These are phyloP conservation scores for Endomychus coccineus DNA, from an alignment of 2,888 invertebrate genomes.

Conservation along the genomic window DNA sequence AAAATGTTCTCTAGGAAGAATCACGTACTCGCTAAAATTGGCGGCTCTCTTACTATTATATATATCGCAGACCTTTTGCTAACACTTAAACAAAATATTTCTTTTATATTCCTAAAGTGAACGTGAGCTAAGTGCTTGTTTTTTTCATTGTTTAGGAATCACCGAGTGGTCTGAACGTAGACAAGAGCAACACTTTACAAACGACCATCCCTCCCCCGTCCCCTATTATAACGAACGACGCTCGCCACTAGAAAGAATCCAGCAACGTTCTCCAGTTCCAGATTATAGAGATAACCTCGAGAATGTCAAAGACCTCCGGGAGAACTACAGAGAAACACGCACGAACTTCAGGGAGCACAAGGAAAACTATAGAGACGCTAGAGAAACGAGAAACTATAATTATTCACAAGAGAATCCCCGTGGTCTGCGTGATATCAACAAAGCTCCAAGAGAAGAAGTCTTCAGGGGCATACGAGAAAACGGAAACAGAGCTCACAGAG, in stretches of 20 bases:
- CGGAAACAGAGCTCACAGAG: conserved; percentile 8
- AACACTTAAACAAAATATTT: too few relatives aligned
- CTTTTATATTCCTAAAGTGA: too few relatives aligned
- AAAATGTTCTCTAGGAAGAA: too few relatives aligned
- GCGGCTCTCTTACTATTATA: too few relatives aligned
- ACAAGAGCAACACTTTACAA: conserved; percentile 24
- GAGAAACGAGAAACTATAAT: too few relatives aligned
- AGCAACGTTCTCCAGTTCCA: conserved; percentile 26
- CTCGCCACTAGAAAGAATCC: conserved; percentile 23
- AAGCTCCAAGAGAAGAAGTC: conserved; percentile 9
- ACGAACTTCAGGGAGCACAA: conserved; percentile 4
- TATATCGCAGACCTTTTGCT: too few relatives aligned
- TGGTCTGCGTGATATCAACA: conserved; percentile 1
- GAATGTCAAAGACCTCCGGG: conserved; percentile 8
- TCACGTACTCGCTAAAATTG: too few relatives aligned
- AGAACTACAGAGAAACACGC: conserved; percentile 7
- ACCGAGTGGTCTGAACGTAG: conserved; percentile 70
- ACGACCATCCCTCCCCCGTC: conserved; percentile 19
- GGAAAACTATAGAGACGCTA: conserved; percentile 8
- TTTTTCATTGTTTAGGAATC: conserved; percentile 48
- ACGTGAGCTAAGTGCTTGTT: too few relatives aligned
- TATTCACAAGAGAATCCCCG: conserved; percentile 8
- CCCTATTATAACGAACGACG: conserved; percentile 22
- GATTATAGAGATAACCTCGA: conserved; percentile 22
- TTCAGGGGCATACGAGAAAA: too few relatives aligned